A percentile compares a stretch with the other conserved stretches of the same genome.
phyloP scores from a whole-genome alignment of 30 jellyfish, hydroid and myxozoan genomes.

The Catostylus mosaicus region DNA sequence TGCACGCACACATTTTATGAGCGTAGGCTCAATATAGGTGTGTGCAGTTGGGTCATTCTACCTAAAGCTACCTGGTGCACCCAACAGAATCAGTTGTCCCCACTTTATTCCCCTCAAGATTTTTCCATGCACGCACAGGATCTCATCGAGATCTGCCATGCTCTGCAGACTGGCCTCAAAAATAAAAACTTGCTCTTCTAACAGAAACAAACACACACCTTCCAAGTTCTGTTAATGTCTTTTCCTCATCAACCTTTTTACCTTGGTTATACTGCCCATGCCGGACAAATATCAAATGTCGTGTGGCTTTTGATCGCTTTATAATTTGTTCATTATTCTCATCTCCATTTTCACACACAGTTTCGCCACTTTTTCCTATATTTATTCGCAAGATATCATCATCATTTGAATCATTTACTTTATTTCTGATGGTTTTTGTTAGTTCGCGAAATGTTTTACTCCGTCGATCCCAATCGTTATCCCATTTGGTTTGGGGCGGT shows the following conservation, averaged over 20 bases:
- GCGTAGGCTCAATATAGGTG: too few relatives aligned
- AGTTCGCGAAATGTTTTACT: conserved; percentile 1
- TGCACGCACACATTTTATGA: too few relatives aligned
- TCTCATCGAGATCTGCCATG: too few relatives aligned
- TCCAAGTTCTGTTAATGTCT: conserved; percentile 83
- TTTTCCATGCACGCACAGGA: neutral
- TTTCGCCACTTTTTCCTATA: neutral
- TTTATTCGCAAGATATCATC: neutral
- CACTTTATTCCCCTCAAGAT: too few relatives aligned
- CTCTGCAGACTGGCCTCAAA: too few relatives aligned
- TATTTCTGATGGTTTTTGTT: conserved; percentile 14
- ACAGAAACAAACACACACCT: conserved; percentile 53
- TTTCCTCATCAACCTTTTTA: conserved; percentile 63
- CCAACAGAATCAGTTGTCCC: too few relatives aligned
- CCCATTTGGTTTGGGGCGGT: conserved; percentile 64
- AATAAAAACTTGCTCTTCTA: neutral
- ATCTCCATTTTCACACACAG: neutral
- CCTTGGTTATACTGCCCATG: conserved; percentile 89
- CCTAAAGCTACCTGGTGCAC: too few relatives aligned
- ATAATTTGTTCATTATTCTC: neutral
- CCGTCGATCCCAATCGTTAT: conserved; percentile 83
- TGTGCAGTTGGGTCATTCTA: too few relatives aligned
- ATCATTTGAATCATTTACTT: conserved; percentile 8
- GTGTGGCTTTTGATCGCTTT: conserved; percentile 75
- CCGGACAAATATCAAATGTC: conserved; percentile 83